A percentile compares a stretch with the other conserved stretches of the same genome.
phyloP scores from a whole-genome alignment of 2,888 invertebrate species.

The Acanthosepion esculentum region DNA sequence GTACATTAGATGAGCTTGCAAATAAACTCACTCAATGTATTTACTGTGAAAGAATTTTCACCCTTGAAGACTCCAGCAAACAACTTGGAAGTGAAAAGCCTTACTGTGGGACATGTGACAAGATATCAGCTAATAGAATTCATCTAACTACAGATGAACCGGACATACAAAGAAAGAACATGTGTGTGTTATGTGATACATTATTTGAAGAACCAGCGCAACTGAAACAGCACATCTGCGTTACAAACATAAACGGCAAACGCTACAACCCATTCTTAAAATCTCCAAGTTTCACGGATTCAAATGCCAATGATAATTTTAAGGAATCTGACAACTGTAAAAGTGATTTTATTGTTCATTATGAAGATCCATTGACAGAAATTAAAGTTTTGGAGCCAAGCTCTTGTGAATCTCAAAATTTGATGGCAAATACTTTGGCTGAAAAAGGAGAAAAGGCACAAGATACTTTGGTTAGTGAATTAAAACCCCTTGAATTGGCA shows the following conservation, averaged over 20 bases:
- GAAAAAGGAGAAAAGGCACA: not conserved
- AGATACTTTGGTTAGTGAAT: no score
- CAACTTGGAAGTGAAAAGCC: not conserved
- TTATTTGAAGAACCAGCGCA: not conserved
- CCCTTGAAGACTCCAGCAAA: conserved; percentile 20
- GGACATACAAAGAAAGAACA: not conserved
- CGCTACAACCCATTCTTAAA: conserved; percentile 11
- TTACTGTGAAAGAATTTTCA: conserved; percentile 39
- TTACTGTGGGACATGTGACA: not conserved
- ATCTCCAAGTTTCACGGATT: not conserved
- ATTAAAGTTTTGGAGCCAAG: not conserved
- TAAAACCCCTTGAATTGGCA: no score
- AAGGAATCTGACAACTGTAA: not conserved
- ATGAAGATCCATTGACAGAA: not conserved
- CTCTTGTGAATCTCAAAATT: not conserved
- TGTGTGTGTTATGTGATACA: not conserved
- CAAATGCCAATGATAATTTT: not conserved
- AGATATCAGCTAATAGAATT: not conserved
- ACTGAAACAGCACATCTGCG: conserved; percentile 40
- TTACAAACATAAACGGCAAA: conserved; percentile 14
- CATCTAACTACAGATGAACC: not conserved
- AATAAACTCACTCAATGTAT: conserved; percentile 37
- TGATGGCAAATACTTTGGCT: not conserved
- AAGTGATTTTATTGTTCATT: not conserved
- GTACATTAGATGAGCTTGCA: conserved; percentile 39